Percentiles rank a stretch among this genome's conserved stretches.
These are phyloP conservation scores for Ferrisia virgata DNA, from an alignment of 2,888 invertebrate species.

Conservation along the genomic window DNA sequence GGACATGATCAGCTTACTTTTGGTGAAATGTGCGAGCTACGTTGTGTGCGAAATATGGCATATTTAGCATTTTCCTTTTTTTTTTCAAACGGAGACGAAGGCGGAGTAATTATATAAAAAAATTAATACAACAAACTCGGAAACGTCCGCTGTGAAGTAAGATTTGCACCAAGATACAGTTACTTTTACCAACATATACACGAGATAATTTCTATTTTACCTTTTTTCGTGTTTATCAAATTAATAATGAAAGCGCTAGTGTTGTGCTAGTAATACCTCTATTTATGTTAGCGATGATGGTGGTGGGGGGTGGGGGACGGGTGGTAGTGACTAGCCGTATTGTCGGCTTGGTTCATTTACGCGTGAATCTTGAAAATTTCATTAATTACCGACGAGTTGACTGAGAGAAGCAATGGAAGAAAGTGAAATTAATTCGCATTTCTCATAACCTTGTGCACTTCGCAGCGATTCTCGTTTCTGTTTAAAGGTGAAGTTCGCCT, in stretches of 20 bases:
- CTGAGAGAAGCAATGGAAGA: background rate
- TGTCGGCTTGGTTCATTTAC: background rate
- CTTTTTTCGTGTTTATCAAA: conserved; percentile 24
- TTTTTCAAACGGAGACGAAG: background rate
- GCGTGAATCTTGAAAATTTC: conserved; percentile 22
- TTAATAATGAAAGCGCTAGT: conserved; percentile 14
- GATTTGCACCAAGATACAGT: background rate
- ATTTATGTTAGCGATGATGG: too few species aligned
- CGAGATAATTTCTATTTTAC: conserved; percentile 15
- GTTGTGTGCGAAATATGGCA: background rate
- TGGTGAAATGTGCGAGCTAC: background rate
- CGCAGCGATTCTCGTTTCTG: background rate
- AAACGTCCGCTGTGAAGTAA: background rate
- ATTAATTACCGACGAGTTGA: conserved; percentile 32
- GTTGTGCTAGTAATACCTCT: too few species aligned
- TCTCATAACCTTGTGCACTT: conserved; percentile 40
- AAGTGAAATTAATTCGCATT: conserved; percentile 41
- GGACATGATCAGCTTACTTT: background rate
- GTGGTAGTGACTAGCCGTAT: too few species aligned
- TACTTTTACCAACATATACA: background rate
- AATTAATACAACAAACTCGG: background rate
- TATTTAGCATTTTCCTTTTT: background rate
- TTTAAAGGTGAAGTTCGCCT: conserved; percentile 33
- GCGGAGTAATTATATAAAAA: background rate
- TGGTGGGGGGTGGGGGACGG: too few species aligned